A percentile compares a stretch with the other conserved stretches of the same genome.
These are phyloP conservation scores for Prenolepis imparis DNA, from an alignment of 2,888 invertebrate genomes.

Conservation along the genomic window DNA sequence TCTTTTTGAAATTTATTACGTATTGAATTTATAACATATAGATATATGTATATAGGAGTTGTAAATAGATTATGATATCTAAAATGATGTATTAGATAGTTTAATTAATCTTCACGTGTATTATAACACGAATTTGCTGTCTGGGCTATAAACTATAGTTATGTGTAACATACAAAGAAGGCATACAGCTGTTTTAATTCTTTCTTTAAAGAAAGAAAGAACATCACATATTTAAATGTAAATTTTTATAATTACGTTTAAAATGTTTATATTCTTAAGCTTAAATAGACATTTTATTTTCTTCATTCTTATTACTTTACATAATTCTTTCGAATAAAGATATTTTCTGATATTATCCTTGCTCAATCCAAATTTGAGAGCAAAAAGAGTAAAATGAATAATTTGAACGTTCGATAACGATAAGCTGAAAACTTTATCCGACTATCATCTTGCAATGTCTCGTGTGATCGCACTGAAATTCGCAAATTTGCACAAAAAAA, in stretches of 20 bases:
- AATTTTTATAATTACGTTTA: background rate
- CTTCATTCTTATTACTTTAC: background rate
- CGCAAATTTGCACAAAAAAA: constrained; percentile 13
- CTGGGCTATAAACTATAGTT: background rate
- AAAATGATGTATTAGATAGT: background rate
- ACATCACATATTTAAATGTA: background rate
- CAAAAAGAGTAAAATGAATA: background rate
- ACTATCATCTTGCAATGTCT: constrained; percentile 30
- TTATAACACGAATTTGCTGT: background rate
- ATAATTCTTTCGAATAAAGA: background rate
- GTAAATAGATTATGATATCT: background rate
- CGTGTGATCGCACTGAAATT: constrained; percentile 11
- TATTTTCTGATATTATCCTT: constrained; percentile 1
- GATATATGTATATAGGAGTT: background rate
- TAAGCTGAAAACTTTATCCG: constrained; percentile 14
- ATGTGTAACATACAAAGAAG: background rate
- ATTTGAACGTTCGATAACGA: constrained; percentile 28
- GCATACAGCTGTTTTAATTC: background rate
- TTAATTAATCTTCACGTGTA: background rate
- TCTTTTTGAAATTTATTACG: background rate
- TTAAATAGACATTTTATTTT: constrained; percentile 1
- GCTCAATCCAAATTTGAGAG: constrained; percentile 17
- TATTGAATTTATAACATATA: background rate
- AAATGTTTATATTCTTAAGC: background rate
- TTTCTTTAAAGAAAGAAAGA: background rate